Percentiles rank a stretch among this genome's conserved stretches.
These are phyloP conservation scores for Anthophora plumipes DNA, from an alignment of 2,888 invertebrate genomes.

Conservation along the genomic window DNA sequence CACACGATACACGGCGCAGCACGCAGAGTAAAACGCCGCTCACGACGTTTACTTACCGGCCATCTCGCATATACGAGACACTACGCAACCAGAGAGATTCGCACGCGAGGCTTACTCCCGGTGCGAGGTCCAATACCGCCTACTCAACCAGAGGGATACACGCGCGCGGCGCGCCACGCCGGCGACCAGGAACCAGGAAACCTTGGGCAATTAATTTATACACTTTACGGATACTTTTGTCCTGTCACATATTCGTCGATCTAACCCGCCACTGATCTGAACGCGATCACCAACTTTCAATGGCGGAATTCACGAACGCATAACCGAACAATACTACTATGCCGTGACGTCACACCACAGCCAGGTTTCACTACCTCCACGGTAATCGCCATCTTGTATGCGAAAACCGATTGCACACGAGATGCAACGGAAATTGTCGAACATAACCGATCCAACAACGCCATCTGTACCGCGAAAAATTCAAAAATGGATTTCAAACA, in stretches of 20 bases:
- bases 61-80: constrained; percentile 75
- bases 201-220: constrained; percentile 38
- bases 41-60: constrained; percentile 77
- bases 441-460: neutral
- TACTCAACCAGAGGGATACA: constrained; percentile 51
- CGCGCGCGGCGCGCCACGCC: constrained; percentile 67
- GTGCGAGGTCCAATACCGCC: constrained; percentile 52
- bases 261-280: constrained; percentile 31
- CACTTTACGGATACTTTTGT: constrained; percentile 29
- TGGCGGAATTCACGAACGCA: constrained; percentile 79
- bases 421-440: constrained; percentile 48
- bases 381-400: constrained; percentile 72
- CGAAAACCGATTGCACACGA: constrained; percentile 59
- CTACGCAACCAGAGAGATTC: constrained; percentile 55
- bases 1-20: too few relatives aligned
- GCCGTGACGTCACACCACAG: constrained; percentile 75
- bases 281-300: constrained; percentile 66
- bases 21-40: constrained; percentile 30
- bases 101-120: constrained; percentile 59
- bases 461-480: constrained; percentile 47
- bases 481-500: constrained; percentile 20
- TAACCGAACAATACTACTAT: constrained; percentile 74
- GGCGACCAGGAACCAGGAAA: constrained; percentile 55
- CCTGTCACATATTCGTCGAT: constrained; percentile 72
- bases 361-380: constrained; percentile 67